Evolutionary conservation across 92 coral and sea anemone species (phyloP).

Genomic region (Epizoanthus ramosus): DNA sequence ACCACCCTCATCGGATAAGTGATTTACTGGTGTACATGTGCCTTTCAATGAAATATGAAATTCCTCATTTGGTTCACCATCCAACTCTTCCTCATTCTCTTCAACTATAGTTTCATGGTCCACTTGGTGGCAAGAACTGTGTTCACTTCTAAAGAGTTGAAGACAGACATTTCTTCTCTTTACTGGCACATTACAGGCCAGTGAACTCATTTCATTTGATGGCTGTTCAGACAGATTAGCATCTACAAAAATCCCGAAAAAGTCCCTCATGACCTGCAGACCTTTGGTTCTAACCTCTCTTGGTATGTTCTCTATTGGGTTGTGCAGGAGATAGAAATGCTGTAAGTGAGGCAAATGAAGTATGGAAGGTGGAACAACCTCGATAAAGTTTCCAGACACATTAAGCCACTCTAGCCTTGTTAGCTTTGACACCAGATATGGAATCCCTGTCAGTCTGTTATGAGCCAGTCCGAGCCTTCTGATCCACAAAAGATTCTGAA

Average conservation of each 20-base stretch:
- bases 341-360: conserved; percentile 56
- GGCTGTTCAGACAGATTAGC: neutral
- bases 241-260: conserved; percentile 43
- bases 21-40: neutral
- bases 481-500: conserved; percentile 48
- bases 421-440: conserved; percentile 47
- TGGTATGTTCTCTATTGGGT: conserved; percentile 78
- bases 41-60: neutral
- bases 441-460: conserved; percentile 61
- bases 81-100: neutral
- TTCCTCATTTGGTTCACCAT: neutral
- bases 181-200: neutral
- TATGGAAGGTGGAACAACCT: conserved; percentile 60
- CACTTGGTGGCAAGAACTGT: neutral
- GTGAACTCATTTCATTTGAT: neutral
- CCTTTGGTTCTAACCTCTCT: conserved; percentile 65
- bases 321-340: conserved; percentile 60
- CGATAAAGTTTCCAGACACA: conserved; percentile 73
- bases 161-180: conserved; percentile 1
- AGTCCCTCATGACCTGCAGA: conserved; percentile 51
- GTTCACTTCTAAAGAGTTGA: conserved; percentile 15
- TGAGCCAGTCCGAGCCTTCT: conserved; percentile 71
- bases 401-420: conserved; percentile 70
- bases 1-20: neutral
- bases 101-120: neutral